These are phyloP conservation scores for Atta colombica DNA, from an alignment of 1,140 invertebrate genomes.

Conservation along the genomic window DNA sequence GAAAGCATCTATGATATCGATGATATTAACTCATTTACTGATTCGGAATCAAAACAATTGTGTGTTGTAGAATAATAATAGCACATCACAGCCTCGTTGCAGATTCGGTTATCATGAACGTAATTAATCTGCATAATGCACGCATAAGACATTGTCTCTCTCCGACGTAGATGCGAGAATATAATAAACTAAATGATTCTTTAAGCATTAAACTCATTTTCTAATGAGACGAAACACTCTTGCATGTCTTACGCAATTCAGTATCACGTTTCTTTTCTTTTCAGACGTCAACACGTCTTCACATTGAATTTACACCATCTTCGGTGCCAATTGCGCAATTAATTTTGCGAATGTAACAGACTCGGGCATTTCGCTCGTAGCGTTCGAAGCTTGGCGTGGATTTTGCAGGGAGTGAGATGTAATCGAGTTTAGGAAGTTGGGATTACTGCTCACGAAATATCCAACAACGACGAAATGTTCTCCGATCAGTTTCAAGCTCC, in stretches of 20 bases:
- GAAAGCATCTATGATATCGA: no score
- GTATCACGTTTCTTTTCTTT: background rate
- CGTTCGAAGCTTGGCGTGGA: background rate
- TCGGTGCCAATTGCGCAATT: constrained; percentile 31
- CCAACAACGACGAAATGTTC: background rate
- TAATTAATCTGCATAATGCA: constrained; percentile 41
- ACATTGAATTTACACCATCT: background rate
- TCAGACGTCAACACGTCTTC: background rate
- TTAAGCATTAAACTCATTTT: background rate
- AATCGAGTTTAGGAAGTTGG: constrained; percentile 41
- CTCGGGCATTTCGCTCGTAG: background rate
- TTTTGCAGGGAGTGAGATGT: constrained; percentile 4
- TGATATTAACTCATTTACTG: constrained; percentile 30
- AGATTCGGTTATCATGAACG: constrained; percentile 23
- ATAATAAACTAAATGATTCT: constrained; percentile 1
- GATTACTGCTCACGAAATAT: constrained; percentile 28
- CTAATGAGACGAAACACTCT: background rate
- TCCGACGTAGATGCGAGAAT: background rate
- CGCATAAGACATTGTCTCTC: background rate
- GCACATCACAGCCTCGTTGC: background rate
- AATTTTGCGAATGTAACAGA: constrained; percentile 30
- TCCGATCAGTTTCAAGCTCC: background rate
- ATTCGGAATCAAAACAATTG: constrained; percentile 56
- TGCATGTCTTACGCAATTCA: background rate
- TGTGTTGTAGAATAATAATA: constrained; percentile 22